These are phyloP conservation scores for Sphinx pinastri DNA, from an alignment of 2,888 invertebrate species.

Conservation along the genomic window DNA sequence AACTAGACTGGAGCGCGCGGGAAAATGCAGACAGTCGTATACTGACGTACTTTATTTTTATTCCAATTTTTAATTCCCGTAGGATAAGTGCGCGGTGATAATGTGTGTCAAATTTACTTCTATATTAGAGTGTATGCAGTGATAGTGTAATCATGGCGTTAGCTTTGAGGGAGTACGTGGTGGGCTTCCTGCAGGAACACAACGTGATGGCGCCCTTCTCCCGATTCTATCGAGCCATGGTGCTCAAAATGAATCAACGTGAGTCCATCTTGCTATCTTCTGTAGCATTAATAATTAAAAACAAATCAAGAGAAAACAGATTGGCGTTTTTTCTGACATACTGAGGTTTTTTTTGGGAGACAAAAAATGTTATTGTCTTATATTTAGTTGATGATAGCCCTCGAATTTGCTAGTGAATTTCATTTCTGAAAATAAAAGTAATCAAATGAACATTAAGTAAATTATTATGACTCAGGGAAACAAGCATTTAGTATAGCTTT, in stretches of 20 bases:
- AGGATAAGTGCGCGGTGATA: constrained; percentile 65
- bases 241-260: constrained; percentile 79
- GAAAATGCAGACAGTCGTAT: constrained; percentile 33
- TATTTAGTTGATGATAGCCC: neutral
- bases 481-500: too few species aligned
- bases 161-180: constrained; percentile 59
- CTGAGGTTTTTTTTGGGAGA: too few species aligned
- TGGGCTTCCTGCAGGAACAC: constrained; percentile 59
- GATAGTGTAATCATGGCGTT: constrained; percentile 48
- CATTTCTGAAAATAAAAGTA: too few species aligned
- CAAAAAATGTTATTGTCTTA: neutral
- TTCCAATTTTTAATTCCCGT: constrained; percentile 41
- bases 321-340: too few species aligned
- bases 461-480: too few species aligned
- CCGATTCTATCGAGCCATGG: constrained; percentile 75
- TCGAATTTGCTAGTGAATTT: neutral
- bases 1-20: neutral
- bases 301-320: too few species aligned
- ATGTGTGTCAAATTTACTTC: constrained; percentile 81
- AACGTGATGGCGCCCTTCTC: constrained; percentile 75
- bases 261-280: constrained; percentile 46
- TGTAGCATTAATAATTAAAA: neutral
- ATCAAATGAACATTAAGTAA: too few species aligned
- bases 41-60: constrained; percentile 33
- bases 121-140: constrained; percentile 61